Evolutionary conservation across 2,888 invertebrate species (phyloP), one percentile per base, ranked within the genome.

Genomic region (Drosophila sordidula): DNA sequence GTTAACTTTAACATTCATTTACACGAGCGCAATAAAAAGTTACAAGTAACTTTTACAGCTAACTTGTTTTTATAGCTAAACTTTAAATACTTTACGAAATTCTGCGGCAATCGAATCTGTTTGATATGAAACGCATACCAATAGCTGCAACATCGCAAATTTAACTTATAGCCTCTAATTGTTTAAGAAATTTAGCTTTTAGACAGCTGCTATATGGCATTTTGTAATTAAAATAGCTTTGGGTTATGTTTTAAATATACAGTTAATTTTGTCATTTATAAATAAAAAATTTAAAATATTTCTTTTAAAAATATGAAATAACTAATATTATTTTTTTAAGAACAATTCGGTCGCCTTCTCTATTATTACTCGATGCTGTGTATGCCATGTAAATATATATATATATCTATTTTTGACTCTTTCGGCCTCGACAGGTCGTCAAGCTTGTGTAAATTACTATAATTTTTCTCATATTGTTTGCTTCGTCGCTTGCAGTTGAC

Each of bases 401-500:
- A 12, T 34, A 34, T 34, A 12, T n/a, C 9, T 18, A 6, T 22
- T 42, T 2, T 11, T 22, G 41, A 11, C 41, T 42, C 5, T 41
- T 8, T 16, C 18, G 18, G 16, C 38, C 25, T 26, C 11, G 38
- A 18, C 44, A 25, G 34, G 34, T 16, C 36, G n/a, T 12, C n/a
- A n/a, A n/a, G 12, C 18, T 36, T 14, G 12, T 0, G 34, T 32
- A 34, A 36, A 42, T 59, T 39, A 12, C 9, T 32, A 44, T 41
- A 14, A 45, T 39, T 49, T 29, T 55, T 12, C 36, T 12, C 45
- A 9, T 32, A 34, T 18, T 44, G 44, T 32, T 46, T 64, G 54
- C 47, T 26, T 26, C 52, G 47, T 25, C 44, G 11, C 32, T 56
- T 45, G 41, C 39, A 44, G 44, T 56, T 63, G 70, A 67, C 75